phyloP scores from a whole-genome alignment of 2,113 vertebrate genomes.

The Scatophagus argus region DNA sequence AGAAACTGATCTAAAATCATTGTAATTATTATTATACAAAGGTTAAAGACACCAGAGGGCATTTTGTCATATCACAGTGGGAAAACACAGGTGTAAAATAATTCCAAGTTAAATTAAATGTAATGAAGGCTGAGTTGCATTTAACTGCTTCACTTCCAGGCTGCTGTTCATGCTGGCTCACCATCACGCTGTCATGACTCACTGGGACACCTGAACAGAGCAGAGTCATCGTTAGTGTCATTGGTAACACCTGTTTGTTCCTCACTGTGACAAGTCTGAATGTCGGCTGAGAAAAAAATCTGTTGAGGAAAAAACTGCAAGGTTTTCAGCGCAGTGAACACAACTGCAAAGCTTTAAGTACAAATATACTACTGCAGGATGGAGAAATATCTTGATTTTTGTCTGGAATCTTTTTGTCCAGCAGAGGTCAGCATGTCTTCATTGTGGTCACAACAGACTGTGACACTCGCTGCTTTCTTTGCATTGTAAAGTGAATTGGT shows the following conservation, averaged over 20 bases:
- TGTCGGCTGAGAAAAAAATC: background rate
- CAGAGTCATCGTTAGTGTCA: background rate
- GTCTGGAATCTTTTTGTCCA: slow-evolving; percentile 36
- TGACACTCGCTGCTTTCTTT: background rate
- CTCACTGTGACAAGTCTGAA: background rate
- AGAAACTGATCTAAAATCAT: background rate
- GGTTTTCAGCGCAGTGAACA: too few relatives aligned
- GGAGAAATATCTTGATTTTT: background rate
- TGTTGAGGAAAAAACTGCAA: too few relatives aligned
- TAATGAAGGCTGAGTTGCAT: too few relatives aligned
- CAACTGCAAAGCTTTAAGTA: background rate
- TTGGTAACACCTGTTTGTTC: background rate
- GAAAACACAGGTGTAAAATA: background rate
- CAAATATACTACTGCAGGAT: background rate
- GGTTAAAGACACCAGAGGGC: background rate
- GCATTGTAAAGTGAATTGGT: background rate
- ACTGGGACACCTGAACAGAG: background rate
- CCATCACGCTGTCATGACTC: background rate
- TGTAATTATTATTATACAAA: background rate
- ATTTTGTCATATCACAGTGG: background rate
- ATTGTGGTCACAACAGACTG: slow-evolving; percentile 2
- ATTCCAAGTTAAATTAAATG: too few relatives aligned
- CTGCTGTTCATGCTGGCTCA: too few relatives aligned
- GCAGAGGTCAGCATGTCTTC: slow-evolving; percentile 78
- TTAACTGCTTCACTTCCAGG: too few relatives aligned